Conservation (phyloP, 1,140 invertebrate genomes). For the Diorhabda elongata region DNA sequence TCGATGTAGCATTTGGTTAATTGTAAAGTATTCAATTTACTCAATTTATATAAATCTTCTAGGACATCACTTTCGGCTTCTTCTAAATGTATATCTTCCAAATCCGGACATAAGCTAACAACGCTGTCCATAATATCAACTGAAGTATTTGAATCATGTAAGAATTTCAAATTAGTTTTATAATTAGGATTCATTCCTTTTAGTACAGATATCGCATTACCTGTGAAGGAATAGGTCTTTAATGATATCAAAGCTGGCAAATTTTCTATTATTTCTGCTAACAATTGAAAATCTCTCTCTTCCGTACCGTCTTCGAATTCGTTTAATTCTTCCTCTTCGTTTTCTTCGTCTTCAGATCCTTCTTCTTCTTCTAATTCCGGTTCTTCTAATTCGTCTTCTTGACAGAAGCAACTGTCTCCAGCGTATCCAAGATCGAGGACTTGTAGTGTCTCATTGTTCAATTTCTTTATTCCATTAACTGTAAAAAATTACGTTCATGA, state of each 20-base stretch:
- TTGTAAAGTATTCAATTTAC: slow-evolving; percentile 54
- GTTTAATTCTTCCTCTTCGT: too few species aligned
- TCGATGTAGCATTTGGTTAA: slow-evolving; percentile 54
- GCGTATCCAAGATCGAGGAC: slow-evolving; percentile 62
- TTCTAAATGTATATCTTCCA: slow-evolving; percentile 61
- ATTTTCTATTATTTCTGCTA: slow-evolving; percentile 56
- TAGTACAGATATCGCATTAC: slow-evolving; percentile 52
- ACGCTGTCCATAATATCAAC: slow-evolving; percentile 54
- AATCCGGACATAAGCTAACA: slow-evolving; percentile 53
- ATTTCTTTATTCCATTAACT: slow-evolving; percentile 22
- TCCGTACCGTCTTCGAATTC: slow-evolving; percentile 32
- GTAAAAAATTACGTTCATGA: too few species aligned
- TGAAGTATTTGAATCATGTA: slow-evolving; percentile 59
- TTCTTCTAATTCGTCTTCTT: slow-evolving; percentile 37
- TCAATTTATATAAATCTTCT: slow-evolving; percentile 51
- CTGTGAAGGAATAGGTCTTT: slow-evolving; percentile 61
- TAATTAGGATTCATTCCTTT: slow-evolving; percentile 52
- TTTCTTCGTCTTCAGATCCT: too few species aligned
- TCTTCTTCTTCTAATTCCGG: too few species aligned
- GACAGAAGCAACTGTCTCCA: slow-evolving; percentile 61
- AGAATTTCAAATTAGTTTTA: slow-evolving; percentile 56
- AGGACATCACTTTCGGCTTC: slow-evolving; percentile 54
- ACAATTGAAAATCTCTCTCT: slow-evolving; percentile 30
- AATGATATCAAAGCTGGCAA: slow-evolving; percentile 60
- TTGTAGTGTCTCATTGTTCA: slow-evolving; percentile 52